Percentiles rank a stretch among this genome's conserved stretches.
phyloP scores from a whole-genome alignment of 2,113 vertebrate genomes.

The Ahaetulla prasina region DNA sequence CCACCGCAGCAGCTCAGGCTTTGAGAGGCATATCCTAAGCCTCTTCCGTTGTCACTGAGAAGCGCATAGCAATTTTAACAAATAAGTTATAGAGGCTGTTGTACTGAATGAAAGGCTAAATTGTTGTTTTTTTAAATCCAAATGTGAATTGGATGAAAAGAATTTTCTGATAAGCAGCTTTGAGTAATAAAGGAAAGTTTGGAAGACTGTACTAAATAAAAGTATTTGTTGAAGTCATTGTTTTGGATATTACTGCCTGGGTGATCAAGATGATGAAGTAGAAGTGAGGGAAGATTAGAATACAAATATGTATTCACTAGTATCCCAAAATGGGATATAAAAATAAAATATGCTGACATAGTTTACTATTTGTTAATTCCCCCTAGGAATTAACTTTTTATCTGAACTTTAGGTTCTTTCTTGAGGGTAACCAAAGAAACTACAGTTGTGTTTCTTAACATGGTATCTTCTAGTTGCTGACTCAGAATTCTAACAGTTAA shows the following conservation, averaged over 20 bases:
- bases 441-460: background rate
- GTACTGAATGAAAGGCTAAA: background rate
- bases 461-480: background rate
- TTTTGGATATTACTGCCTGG: background rate
- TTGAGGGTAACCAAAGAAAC: background rate
- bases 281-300: background rate
- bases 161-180: too few relatives aligned
- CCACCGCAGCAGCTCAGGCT: background rate
- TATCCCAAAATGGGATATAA: background rate
- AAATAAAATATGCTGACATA: background rate
- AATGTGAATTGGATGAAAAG: too few relatives aligned
- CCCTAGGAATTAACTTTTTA: background rate
- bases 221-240: background rate
- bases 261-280: background rate
- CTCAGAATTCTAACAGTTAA: background rate
- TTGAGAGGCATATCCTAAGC: background rate
- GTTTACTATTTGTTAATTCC: background rate
- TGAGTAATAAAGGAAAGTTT: too few relatives aligned
- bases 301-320: background rate
- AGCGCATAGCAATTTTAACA: background rate
- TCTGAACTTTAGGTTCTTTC: background rate
- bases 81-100: background rate
- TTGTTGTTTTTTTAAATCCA: background rate
- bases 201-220: background rate
- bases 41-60: background rate